These are phyloP conservation scores for Anguilla rostrata DNA, from an alignment of 2,113 vertebrate species.

Conservation along the genomic window DNA sequence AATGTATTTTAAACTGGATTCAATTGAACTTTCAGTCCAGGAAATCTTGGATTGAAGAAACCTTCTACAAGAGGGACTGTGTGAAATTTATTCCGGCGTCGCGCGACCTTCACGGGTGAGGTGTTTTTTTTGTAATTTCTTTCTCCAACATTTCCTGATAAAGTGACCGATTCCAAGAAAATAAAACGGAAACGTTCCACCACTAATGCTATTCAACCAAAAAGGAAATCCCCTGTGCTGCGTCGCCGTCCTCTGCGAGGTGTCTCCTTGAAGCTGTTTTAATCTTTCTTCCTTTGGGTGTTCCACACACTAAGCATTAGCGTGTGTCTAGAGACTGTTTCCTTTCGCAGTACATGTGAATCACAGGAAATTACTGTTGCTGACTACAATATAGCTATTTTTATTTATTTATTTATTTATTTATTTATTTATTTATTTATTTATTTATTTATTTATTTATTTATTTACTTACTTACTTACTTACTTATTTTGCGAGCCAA, in stretches of 20 bases:
- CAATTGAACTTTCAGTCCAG: slow-evolving; percentile 65
- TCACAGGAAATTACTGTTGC: background rate
- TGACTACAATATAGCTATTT: background rate
- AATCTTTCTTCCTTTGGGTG: too few species aligned
- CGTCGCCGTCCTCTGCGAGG: background rate
- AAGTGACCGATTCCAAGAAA: background rate
- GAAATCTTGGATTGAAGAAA: slow-evolving; percentile 89
- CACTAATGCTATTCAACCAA: too few species aligned
- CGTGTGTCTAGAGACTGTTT: background rate
- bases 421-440: background rate
- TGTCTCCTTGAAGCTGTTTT: too few species aligned
- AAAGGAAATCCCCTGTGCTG: background rate
- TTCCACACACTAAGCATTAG: background rate
- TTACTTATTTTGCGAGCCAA: background rate
- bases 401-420: too few species aligned
- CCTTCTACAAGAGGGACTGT: slow-evolving; percentile 89
- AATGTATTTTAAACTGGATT: background rate
- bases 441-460: background rate
- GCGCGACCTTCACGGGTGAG: slow-evolving; percentile 81
- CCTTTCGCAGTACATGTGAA: background rate
- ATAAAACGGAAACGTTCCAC: too few species aligned
- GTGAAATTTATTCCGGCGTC: slow-evolving; percentile 80
- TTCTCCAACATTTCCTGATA: background rate
- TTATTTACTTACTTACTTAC: too few species aligned
- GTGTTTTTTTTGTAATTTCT: slow-evolving; percentile 10